These are phyloP conservation scores for Drosophila buzzatii DNA, from an alignment of 2,888 invertebrate genomes.

Conservation along the genomic window DNA sequence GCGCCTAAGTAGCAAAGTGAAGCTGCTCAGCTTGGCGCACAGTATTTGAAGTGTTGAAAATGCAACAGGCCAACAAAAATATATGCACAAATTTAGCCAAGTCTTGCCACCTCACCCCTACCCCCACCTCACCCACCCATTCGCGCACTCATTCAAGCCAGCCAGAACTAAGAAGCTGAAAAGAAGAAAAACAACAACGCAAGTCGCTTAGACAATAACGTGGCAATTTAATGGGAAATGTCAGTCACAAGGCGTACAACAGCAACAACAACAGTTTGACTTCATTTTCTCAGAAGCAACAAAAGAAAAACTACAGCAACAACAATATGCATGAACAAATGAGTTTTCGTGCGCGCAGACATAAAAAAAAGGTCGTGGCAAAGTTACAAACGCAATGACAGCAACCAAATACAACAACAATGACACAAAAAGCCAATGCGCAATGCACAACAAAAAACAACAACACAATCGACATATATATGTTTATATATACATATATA, in stretches of 20 bases:
- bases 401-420: constrained; percentile 31
- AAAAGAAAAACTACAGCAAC: constrained; percentile 63
- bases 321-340: constrained; percentile 67
- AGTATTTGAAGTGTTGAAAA: constrained; percentile 62
- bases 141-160: neutral
- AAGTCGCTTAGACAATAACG: constrained; percentile 70
- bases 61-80: constrained; percentile 48
- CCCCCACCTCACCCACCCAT: neutral
- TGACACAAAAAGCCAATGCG: constrained; percentile 36
- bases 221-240: constrained; percentile 82
- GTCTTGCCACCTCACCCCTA: neutral
- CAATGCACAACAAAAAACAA: constrained; percentile 32
- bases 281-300: constrained; percentile 78
- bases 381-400: constrained; percentile 65
- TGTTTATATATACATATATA: constrained; percentile 12
- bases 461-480: constrained; percentile 48
- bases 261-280: constrained; percentile 55
- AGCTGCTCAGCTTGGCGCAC: constrained; percentile 10
- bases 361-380: constrained; percentile 66
- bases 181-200: constrained; percentile 9
- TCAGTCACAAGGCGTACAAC: constrained; percentile 68
- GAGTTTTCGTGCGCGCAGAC: constrained; percentile 63
- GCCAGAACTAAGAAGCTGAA: constrained; percentile 42
- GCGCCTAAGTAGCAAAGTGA: constrained; percentile 65
- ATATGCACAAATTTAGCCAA: constrained; percentile 60